Base-by-base conservation (phyloP, 2,888 invertebrate genomes). In the Rhingia rostrata region DNA sequence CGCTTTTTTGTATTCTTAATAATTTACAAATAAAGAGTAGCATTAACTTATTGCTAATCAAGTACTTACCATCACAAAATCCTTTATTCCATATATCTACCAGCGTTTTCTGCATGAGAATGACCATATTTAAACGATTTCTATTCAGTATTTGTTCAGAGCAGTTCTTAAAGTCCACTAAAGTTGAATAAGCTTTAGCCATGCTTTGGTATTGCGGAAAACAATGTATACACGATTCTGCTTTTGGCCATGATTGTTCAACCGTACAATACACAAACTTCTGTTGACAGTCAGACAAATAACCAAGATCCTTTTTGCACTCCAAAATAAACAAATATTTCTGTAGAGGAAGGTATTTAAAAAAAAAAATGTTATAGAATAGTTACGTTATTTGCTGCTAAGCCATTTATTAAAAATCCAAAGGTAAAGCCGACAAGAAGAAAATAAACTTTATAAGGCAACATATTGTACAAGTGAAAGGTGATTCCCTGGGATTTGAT, bases 41-140 rank as follows among this genome's bases (percentile, higher is more conserved):
- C 22, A 22, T 22, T 2, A 22, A 22, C 1, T 22, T 22, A 22
- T 22, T 22, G 22, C 22, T 22, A 22, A 47, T 49, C 10, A 32
- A 14, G 12, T 32, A 61, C 77, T 54, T 41, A 84, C 84, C 80
- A 54, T 75, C 10, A 22, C 84, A 84, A 54, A 80, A 84, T 54
- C 54, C 80, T 37, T 60, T 75, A 30, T 80, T 72, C 84, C 84
- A 84, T 5, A 72, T 6, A 10, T 61, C 70, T 0, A 47, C 6
- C 0, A 80, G 45, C 4, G 6, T 6, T 6, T 47, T 53, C 5
- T 84, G 73, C 37, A 74, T 66, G 9, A 53, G 69, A 10, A 53
- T 64, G 3, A 74, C 60, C 35, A 84, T 7, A n/a, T 70, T 60
- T 3, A 79, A 60, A 4, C 60, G 83, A 14, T 84, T 80, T 9